phyloP scores from a whole-genome alignment of 2,888 invertebrate genomes.

The Nymphalis c-album region DNA sequence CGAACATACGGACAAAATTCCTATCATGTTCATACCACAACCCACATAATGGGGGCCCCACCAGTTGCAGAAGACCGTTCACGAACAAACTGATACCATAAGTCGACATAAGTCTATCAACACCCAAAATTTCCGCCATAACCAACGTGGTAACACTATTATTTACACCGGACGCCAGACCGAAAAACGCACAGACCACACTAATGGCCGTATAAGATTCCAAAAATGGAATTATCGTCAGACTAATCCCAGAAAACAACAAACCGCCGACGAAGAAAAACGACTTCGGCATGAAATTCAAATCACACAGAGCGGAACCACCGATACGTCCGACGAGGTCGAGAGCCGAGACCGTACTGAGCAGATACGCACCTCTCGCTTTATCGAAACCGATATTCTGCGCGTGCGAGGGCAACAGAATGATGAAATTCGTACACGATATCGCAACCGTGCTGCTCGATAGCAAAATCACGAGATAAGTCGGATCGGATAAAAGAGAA shows the following conservation, averaged over 20 bases:
- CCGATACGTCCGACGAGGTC: constrained; percentile 92
- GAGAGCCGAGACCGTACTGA: constrained; percentile 90
- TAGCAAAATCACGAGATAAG: constrained; percentile 89
- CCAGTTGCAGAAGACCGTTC: constrained; percentile 89
- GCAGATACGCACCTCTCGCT: constrained; percentile 85
- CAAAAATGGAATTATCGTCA: constrained; percentile 86
- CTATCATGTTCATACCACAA: constrained; percentile 83
- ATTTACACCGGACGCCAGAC: constrained; percentile 90
- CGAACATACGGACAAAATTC: constrained; percentile 87
- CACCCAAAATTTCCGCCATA: constrained; percentile 93
- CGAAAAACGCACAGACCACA: constrained; percentile 88
- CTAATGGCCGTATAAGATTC: constrained; percentile 83
- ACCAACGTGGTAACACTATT: constrained; percentile 93
- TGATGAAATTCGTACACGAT: constrained; percentile 93
- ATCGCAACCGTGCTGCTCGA: constrained; percentile 93
- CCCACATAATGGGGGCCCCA: constrained; percentile 91
- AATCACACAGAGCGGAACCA: constrained; percentile 90
- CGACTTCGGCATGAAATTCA: constrained; percentile 88
- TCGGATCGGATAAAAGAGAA: constrained; percentile 86
- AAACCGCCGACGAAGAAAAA: constrained; percentile 91
- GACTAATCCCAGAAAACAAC: constrained; percentile 87
- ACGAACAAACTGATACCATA: constrained; percentile 93
- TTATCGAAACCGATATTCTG: constrained; percentile 86
- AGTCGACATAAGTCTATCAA: constrained; percentile 90
- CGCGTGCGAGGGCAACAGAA: constrained; percentile 89